Evolutionary conservation across 2,888 invertebrate genomes (phyloP), one percentile per base, ranked within the genome.

Genomic region (Philaethria dido): DNA sequence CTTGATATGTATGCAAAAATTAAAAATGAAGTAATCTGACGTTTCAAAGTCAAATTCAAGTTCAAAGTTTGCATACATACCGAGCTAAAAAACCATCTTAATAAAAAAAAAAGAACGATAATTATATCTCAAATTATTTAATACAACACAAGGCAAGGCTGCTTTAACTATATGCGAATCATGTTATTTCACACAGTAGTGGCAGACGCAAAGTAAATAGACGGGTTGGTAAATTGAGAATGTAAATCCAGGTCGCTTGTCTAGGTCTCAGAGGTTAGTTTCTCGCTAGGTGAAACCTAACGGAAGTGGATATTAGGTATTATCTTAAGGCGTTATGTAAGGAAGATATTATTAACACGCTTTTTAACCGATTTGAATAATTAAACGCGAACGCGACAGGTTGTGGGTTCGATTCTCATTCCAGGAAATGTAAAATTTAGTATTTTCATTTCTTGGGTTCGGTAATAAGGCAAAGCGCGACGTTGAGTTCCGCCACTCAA

Each of bases 181-280:
- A 16, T 42, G 20, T 55, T 39, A 55, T 57, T 42, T 39, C 39
- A 39, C 57, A 20, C 39, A 57, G n/a, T 22, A n/a, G 42, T n/a
- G 1, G 13, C 42, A 22, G 57, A 42, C 42, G 22, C 62, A 62
- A 66, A 66, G 62, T 44, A 62, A 66, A 54, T 66, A 80, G 77
- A 75, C 76, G 79, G 77, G 67, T n/a, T 73, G 65, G 73, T 75
- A 81, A 85, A 82, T 83, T 83, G 80, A 82, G 80, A 85, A 89
- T 87, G 84, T 84, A 87, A 88, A 89, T 88, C 84, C 69, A 62
- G 77, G 78, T 78, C 74, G 74, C 74, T 74, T 67, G 45, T 60
- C 42, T n/a, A 16, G 47, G 33, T 25, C 29, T 60, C 47, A 60
- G 60, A 29, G 25, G 20, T 45, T 71, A 70, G 76, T 77, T 72